Evolutionary conservation across 2,888 invertebrate species (phyloP), one percentile per base, ranked within the genome.

Genomic region (Oligia strigilis): DNA sequence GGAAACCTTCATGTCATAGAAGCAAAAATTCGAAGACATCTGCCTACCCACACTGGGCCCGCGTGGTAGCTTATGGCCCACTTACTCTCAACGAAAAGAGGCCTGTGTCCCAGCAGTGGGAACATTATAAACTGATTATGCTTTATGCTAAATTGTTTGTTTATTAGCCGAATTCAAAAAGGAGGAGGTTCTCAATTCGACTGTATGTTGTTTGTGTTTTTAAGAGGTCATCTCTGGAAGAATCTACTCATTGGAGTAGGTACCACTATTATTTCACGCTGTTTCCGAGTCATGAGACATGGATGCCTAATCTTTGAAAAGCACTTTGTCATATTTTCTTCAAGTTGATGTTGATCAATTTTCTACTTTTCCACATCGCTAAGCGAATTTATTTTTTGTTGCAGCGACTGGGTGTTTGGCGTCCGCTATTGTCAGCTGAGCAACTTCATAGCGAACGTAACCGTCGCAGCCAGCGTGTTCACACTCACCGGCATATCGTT

Each of bases 401-500:
- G 0, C 95, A 98, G 98, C 90, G 98, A 99, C 95, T 99, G 99
- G 99, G 98, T 98, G 89, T 99, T 99, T 91, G 99, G 99, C 8
- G 97, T 97, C n/a, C 97, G 98, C 91, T 99, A 99, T 95, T 99
- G 99, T 94, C 98, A 98, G 89, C 97, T 99, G 82, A 99, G 98
- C 95, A 99, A 99, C 96, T 99, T 99, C 93, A 98, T 99, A 89
- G 99, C 99, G 0, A 98, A 99, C 91, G 98, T 99, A 74, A 99
- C 99, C 0, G 99, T 99, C 0, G 98, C 99, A 0, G 98, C 99
- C 49, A 99, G 99, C 91, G 99, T 99, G n/a, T 98, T 99, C 93
- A 99, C 99, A 0, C 97, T 99, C 88, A 99, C 99, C 69, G 99
- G 99, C 52, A 99, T 99, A 90, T 99, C 99, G 1, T 98, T 99